A percentile compares a stretch with the other conserved stretches of the same genome.
These are phyloP conservation scores for Delphinus delphis DNA, from an alignment of 2,113 vertebrate genomes.

Conservation along the genomic window DNA sequence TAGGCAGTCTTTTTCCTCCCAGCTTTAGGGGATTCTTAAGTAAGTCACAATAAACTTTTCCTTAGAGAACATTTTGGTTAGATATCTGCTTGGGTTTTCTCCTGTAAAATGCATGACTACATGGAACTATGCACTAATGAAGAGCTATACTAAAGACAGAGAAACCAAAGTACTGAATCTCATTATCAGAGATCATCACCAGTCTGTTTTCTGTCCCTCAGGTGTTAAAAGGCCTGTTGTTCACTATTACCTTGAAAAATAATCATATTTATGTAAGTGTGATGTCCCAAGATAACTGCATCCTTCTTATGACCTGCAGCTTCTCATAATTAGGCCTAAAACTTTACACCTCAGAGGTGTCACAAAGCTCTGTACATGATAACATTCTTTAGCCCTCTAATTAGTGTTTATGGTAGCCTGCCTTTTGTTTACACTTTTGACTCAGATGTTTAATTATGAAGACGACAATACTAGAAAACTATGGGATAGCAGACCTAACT, in stretches of 20 bases:
- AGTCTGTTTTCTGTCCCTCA: slow-evolving; percentile 3
- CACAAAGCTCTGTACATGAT: background rate
- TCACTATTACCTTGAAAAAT: slow-evolving; percentile 39
- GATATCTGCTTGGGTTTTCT: background rate
- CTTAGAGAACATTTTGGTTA: background rate
- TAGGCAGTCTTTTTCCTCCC: background rate
- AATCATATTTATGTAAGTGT: slow-evolving; percentile 27
- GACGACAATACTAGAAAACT: background rate
- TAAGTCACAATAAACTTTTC: background rate
- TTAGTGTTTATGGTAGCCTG: background rate
- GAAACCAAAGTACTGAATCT: background rate
- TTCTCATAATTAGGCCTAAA: slow-evolving; percentile 60
- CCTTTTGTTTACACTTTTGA: slow-evolving; percentile 24
- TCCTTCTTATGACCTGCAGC: slow-evolving; percentile 27
- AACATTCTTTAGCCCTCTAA: slow-evolving; percentile 10
- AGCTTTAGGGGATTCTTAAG: slow-evolving; percentile 8
- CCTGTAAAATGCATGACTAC: background rate
- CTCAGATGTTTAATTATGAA: slow-evolving; percentile 30
- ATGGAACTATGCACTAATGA: background rate
- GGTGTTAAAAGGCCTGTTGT: slow-evolving; percentile 3
- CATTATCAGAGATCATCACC: slow-evolving; percentile 25
- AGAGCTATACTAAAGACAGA: background rate
- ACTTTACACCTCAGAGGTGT: background rate
- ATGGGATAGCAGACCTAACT: background rate
- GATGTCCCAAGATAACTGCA: slow-evolving; percentile 48